A percentile compares a stretch with the other conserved stretches of the same genome.
Evolutionary conservation across 2,888 invertebrate genomes (phyloP).

Genomic region (Drosophila prolongata): DNA sequence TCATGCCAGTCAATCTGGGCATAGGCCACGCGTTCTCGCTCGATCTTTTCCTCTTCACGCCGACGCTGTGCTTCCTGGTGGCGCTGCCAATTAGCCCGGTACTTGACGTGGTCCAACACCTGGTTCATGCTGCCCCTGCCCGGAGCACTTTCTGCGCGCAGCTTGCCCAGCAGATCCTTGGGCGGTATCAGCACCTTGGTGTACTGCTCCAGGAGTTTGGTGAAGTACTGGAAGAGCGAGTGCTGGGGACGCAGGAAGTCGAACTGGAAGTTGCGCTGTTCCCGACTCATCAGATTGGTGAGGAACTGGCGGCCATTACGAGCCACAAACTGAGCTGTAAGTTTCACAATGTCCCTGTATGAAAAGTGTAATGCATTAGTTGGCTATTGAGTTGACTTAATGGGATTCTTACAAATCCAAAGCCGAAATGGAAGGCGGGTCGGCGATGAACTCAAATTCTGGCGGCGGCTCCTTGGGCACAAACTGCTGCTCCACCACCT

Average conservation of each 20-base stretch:
- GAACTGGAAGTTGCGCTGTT: slow-evolving; percentile 99
- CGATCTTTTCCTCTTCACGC: slow-evolving; percentile 97
- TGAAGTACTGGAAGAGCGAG: slow-evolving; percentile 99
- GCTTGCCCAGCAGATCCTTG: slow-evolving; percentile 92
- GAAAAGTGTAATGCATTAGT: not conserved
- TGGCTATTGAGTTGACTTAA: accelerated
- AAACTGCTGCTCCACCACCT: slow-evolving; percentile 93
- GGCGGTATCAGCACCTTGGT: slow-evolving; percentile 98
- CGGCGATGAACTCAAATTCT: slow-evolving; percentile 97
- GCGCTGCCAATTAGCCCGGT: slow-evolving; percentile 98
- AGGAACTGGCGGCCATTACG: slow-evolving; percentile 99
- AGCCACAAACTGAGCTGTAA: slow-evolving; percentile 99
- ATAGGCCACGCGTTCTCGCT: slow-evolving; percentile 97
- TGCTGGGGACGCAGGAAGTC: slow-evolving; percentile 99
- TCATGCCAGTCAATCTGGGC: slow-evolving; percentile 99
- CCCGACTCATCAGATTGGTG: slow-evolving; percentile 98
- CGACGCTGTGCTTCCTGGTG: slow-evolving; percentile 97
- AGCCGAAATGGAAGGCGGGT: slow-evolving; percentile 99
- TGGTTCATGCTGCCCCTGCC: slow-evolving; percentile 85
- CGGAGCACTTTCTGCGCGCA: slow-evolving; percentile 91
- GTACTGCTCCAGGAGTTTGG: slow-evolving; percentile 98
- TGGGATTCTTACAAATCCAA: slow-evolving; percentile 91
- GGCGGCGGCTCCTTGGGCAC: slow-evolving; percentile 96
- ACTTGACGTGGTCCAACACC: slow-evolving; percentile 94
- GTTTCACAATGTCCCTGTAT: slow-evolving; percentile 95